Evolutionary conservation across 2,113 vertebrate genomes (phyloP).

Genomic region (Odocoileus hemionus): DNA sequence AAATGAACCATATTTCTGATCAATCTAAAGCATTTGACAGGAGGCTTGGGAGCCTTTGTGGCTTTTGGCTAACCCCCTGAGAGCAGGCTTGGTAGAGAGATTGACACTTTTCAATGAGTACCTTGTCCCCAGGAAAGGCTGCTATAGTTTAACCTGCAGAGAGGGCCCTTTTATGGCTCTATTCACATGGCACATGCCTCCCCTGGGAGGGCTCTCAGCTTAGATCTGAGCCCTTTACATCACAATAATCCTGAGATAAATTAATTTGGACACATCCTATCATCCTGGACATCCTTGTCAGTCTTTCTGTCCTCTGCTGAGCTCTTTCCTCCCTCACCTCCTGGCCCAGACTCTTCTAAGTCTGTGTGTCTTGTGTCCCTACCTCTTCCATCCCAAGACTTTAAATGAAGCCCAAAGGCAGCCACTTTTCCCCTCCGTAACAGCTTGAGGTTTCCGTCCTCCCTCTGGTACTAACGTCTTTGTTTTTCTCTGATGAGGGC

Average conservation of each 20-base stretch:
- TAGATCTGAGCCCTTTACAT: neutral
- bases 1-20: conserved; percentile 27
- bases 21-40: neutral
- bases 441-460: neutral
- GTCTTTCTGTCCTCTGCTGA: neutral
- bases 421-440: neutral
- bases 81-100: neutral
- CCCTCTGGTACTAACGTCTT: neutral
- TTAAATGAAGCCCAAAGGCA: neutral
- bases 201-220: neutral
- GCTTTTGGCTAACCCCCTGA: neutral
- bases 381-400: neutral
- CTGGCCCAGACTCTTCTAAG: neutral
- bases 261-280: neutral
- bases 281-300: neutral
- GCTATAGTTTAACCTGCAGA: neutral
- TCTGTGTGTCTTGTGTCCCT: neutral
- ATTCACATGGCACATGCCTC: neutral
- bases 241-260: neutral
- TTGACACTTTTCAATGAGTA: neutral
- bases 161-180: neutral
- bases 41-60: neutral
- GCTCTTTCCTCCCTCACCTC: neutral
- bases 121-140: neutral
- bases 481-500: neutral